Conservation (phyloP, 2,113 vertebrate species). For the Sialia sialis region DNA sequence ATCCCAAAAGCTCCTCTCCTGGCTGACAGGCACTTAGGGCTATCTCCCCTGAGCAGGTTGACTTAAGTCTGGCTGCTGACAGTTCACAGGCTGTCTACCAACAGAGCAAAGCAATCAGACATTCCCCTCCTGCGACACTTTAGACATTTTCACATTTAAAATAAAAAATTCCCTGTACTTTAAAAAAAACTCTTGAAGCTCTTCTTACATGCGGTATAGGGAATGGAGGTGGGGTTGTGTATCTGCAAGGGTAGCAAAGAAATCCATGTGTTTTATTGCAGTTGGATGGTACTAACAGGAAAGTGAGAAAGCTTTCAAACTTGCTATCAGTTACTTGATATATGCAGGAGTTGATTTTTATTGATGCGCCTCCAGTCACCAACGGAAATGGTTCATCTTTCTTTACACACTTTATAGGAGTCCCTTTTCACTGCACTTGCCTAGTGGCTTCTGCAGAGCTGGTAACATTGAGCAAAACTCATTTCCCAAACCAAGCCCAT, state of each 20-base stretch:
- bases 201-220: conserved; percentile 1
- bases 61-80: background rate
- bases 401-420: conserved; percentile 47
- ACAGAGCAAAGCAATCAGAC: background rate
- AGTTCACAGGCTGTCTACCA: background rate
- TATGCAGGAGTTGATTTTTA: conserved; percentile 64
- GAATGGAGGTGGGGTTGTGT: background rate
- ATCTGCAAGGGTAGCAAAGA: conserved; percentile 67
- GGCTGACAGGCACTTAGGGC: background rate
- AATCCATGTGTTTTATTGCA: conserved; percentile 55
- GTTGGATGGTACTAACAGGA: conserved; percentile 38
- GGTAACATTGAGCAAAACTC: conserved; percentile 62
- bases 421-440: conserved; percentile 57
- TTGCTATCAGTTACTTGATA: conserved; percentile 67
- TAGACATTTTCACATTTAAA: conserved; percentile 4
- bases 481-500: conserved; percentile 66
- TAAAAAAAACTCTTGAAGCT: conserved; percentile 29
- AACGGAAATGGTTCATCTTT: conserved; percentile 66
- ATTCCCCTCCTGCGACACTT: background rate
- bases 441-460: conserved; percentile 62
- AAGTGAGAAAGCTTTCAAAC: conserved; percentile 73
- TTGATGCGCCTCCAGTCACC: conserved; percentile 59
- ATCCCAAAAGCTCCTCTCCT: background rate
- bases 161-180: conserved; percentile 7
- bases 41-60: background rate